Conservation (phyloP, 2,113 vertebrate species). For the Apodemus sylvaticus region DNA sequence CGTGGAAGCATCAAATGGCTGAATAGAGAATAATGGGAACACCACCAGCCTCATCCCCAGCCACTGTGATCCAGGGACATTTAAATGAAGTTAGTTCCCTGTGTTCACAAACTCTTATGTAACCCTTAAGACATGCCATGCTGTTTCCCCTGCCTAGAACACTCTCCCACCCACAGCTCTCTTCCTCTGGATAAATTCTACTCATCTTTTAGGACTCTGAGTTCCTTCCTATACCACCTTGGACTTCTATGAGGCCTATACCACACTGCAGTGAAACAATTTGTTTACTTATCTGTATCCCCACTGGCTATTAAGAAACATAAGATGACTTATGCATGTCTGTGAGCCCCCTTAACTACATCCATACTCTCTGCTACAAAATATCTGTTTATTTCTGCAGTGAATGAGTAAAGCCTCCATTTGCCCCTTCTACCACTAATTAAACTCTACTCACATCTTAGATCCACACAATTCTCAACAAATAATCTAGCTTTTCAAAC, state of each 20-base stretch:
- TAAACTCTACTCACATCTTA: neutral
- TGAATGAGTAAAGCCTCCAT: neutral
- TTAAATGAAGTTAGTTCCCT: neutral
- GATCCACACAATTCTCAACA: constrained; percentile 5
- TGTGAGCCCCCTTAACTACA: neutral
- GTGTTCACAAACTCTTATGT: neutral
- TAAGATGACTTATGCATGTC: neutral
- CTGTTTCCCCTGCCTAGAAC: neutral
- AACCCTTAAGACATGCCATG: neutral
- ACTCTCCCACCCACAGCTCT: neutral
- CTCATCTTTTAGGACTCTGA: neutral
- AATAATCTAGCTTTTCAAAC: constrained; percentile 9
- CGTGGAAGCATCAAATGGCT: neutral
- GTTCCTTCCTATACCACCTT: neutral
- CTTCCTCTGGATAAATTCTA: neutral
- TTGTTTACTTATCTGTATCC: neutral
- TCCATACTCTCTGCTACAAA: neutral
- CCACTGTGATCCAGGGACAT: neutral
- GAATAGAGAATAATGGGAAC: neutral
- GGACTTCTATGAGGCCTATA: neutral
- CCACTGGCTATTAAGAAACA: neutral
- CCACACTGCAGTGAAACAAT: neutral
- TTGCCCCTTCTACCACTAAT: neutral
- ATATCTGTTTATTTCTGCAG: neutral
- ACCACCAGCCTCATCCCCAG: neutral